Evolutionary conservation across 2,113 vertebrate species (phyloP), one percentile per base, ranked within the genome.

Genomic region (Seriola aureovittata): DNA sequence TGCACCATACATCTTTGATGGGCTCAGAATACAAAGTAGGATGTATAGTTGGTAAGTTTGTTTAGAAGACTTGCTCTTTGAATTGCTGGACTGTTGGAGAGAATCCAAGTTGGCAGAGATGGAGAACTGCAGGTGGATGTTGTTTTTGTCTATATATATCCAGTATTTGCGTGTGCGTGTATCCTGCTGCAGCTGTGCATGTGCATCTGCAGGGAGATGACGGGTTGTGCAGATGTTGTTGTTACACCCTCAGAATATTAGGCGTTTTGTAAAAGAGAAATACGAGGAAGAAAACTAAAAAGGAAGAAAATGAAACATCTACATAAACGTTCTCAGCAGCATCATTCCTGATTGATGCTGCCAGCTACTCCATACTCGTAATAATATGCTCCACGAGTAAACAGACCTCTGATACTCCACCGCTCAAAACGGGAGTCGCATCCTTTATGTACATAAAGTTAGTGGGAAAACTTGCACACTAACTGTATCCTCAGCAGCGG

Each of bases 1-100:
- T 69, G 63, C 58, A 42, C 44, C 59, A 78, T 81, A 68, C 44
- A 46, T 82, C 76, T 75, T 55, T 65, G 21, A 48, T 32, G 64
- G 34, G 3, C 54, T 29, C 46, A 50, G 52, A 77, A 82, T 80
- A 70, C 12, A 71, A 57, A 79, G 52, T 44, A 82, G 50, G 36
- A 73, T 38, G 5, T 34, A 48, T 38, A 25, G 38, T 38, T 42
- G 44, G 55, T 13, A 40, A 65, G 32, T 58, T 70, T 58, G 16
- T 42, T 67, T 3, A 5, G 4, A 46, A 40, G 10, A 59, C 3
- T 29, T 69, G 14, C n/a, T 62, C 17, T 59, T 62, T 66, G 17
- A 77, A 65, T 6, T 71, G 4, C 21, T n/a, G 4, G 14, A 70
- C 44, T 36, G 17, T 29, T 59, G 5, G 13, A 29, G 29, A 29